Base-by-base conservation (phyloP, 2,888 invertebrate species). In the Trachelus stipa region DNA sequence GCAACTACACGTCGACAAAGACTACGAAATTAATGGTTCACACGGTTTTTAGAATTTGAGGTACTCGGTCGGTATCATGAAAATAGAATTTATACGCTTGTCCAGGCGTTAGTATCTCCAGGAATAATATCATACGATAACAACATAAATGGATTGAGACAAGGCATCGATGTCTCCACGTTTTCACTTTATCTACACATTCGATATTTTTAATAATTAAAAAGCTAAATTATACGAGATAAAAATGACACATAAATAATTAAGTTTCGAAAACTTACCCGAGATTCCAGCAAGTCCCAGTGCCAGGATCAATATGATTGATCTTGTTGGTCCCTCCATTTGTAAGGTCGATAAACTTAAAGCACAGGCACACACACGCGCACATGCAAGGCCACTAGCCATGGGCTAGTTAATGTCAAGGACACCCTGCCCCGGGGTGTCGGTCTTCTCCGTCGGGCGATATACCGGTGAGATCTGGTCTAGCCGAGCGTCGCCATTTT, bases 401-500 rank as follows among this genome's bases (percentile, higher is more conserved):
- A 34, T 31, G 15, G 56, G 56, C 37, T 31, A 15, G 40, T 33
- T 33, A 69, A 75, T 75, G 69, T 75, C 77, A 77, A 77, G 77
- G 77, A 35, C 77, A 77, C 77, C 77, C 74, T 75, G 69, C 15
- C 30, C 75, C 40, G 69, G 77, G 69, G n/a, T 40, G 37, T 69
- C 71, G 30, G 71, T 71, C 71, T 71, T 71, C 71, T 71, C 33
- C 71, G 71, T 34, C 11, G 71, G 34, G 31, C 71, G 34, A 30
- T 34, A 71, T 34, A 71, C 33, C 71, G 71, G 33, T 71, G 23
- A 71, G 71, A 71, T 71, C 71, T 71, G 33, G 35, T 76, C 77
- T 84, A 84, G 76, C 84, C 83, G 75, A 83, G 75, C 77, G 82
- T 80, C 86, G 86, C 88, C 86, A 87, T 87, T 82, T 87, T 88